Conservation (phyloP, 2,113 vertebrate species). For the Halichoeres trimaculatus region DNA sequence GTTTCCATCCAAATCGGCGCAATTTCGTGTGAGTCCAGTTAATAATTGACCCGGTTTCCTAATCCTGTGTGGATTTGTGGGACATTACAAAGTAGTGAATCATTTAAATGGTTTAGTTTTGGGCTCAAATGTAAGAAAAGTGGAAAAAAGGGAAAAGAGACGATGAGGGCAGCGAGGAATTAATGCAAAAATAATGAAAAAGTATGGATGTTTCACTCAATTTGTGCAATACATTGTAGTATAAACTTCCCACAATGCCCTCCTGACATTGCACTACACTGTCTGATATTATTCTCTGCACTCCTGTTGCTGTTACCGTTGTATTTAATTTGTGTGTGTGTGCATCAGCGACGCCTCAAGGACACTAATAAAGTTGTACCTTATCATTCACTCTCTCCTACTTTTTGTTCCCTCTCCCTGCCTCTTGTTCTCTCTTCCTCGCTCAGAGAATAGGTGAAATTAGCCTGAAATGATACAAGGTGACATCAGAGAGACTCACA, state of each 20-base stretch:
- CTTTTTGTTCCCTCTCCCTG: conserved; percentile 49
- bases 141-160: not conserved
- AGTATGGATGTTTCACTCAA: not conserved
- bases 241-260: not conserved
- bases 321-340: conserved; percentile 23
- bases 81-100: conserved; percentile 38
- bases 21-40: conserved; percentile 47
- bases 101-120: conserved; percentile 14
- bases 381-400: conserved; percentile 67
- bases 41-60: conserved; percentile 53
- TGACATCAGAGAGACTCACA: conserved; percentile 74
- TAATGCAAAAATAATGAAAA: not conserved
- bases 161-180: not conserved
- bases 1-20: conserved; percentile 50
- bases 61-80: conserved; percentile 28
- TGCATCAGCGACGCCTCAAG: conserved; percentile 44
- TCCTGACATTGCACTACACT: conserved; percentile 3
- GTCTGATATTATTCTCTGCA: not conserved
- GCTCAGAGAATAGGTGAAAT: conserved; percentile 78
- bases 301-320: conserved; percentile 19
- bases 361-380: conserved; percentile 70
- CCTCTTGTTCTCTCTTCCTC: conserved; percentile 51
- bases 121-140: conserved; percentile 1
- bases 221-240: not conserved
- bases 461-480: conserved; percentile 83